Evolutionary conservation across 2,113 vertebrate species (phyloP).

Genomic region (Rattus rattus): DNA sequence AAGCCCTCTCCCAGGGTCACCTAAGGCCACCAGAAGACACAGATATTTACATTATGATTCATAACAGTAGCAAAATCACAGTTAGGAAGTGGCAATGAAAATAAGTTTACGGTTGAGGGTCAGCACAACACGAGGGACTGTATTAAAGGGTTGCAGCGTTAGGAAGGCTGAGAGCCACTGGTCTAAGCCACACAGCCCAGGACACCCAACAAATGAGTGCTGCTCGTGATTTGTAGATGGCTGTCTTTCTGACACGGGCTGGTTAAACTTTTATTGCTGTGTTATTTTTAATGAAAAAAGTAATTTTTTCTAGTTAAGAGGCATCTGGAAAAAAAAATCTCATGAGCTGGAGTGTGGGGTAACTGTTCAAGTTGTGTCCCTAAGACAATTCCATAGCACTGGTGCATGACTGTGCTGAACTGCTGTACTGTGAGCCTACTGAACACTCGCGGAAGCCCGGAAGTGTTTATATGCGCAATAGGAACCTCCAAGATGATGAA

Average conservation of each 20-base stretch:
- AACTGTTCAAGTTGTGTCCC: slow-evolving; percentile 39
- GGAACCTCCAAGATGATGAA: slow-evolving; percentile 17
- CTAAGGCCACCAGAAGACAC: not conserved
- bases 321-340: not conserved
- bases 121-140: not conserved
- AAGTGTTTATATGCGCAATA: not conserved
- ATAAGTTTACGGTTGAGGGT: not conserved
- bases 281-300: slow-evolving; percentile 3
- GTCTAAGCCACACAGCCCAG: not conserved
- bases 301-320: not conserved
- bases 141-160: not conserved
- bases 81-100: not conserved
- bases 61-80: not conserved
- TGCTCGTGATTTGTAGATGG: too few relatives aligned
- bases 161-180: not conserved
- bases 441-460: not conserved
- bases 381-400: slow-evolving; percentile 9
- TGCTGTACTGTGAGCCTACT: not conserved
- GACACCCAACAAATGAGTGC: not conserved
- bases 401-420: not conserved
- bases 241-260: slow-evolving; percentile 10
- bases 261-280: slow-evolving; percentile 28
- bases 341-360: not conserved
- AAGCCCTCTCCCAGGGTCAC: not conserved
- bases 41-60: not conserved